Base-by-base conservation (phyloP, 2,888 invertebrate genomes). In the Zonitis immaculata region DNA sequence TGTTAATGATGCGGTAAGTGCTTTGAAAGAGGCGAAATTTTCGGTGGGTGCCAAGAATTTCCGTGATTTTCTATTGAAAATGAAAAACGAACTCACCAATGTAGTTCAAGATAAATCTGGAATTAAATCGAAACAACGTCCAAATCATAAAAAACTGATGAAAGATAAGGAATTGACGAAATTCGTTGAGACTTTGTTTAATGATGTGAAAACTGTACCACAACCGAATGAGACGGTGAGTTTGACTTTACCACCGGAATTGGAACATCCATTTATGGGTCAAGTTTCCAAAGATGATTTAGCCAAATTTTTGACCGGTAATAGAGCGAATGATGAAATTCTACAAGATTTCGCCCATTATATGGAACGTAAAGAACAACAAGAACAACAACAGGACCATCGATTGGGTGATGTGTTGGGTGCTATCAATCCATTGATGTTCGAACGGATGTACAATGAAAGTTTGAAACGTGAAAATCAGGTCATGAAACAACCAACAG, bases 191-290 rank as follows among this genome's bases (percentile, higher is more conserved):
- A 45, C 35, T n/a, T 25, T 49, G 1, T 49, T 49, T 11, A 44
- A 54, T 22, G 27, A 39, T 6, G 25, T 30, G 4, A 12, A 32
- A 30, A 6, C 20, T 3, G n/a, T 14, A 6, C 18, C 20, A 14
- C 39, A 52, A n/a, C n/a, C n/a, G 7, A 27, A 51, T 47, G 47
- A 51, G 39, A 60, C 56, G 44, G 56, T 61, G n/a, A 61, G 60
- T 45, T 51, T 60, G 44, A 56, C 39, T 52, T 57, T 58, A 22
- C 42, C 63, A 6, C 49, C 54, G 22, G 59, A 60, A 14, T 47
- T 68, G 44, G 44, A 56, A 45, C 62, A 63, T 14, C 70, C 70
- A 0, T 67, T 67, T 47, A 64, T 69, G 65, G 61, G 62, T 16
- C 49, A 61, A 26, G 47, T 62, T 5, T 50, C 63, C 1, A 18